Conservation (phyloP, 2,888 invertebrate species). For the Drosophila pseudotalamancana region DNA sequence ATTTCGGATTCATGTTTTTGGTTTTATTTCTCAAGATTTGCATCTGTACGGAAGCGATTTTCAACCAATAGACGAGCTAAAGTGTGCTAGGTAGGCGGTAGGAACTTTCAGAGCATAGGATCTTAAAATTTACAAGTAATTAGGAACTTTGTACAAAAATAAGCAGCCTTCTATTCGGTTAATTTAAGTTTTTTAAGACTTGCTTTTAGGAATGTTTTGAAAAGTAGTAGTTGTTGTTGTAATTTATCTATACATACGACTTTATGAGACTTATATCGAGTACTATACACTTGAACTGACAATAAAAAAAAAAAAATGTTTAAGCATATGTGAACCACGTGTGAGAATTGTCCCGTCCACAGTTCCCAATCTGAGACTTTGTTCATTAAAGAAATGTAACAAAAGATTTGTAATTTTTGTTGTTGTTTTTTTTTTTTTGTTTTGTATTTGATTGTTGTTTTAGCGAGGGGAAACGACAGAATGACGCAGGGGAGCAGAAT, state of each 20-base stretch:
- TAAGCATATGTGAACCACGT: slow-evolving; percentile 86
- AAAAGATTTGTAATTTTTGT: slow-evolving; percentile 25
- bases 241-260: slow-evolving; percentile 62
- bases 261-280: slow-evolving; percentile 53
- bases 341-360: slow-evolving; percentile 91
- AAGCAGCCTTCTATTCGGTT: slow-evolving; percentile 43
- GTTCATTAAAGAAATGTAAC: slow-evolving; percentile 64
- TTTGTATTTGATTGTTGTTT: slow-evolving; percentile 33
- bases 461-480: slow-evolving; percentile 72
- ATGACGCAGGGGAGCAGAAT: slow-evolving; percentile 49
- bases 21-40: slow-evolving; percentile 25
- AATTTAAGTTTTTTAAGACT: slow-evolving; percentile 36
- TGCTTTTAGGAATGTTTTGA: slow-evolving; percentile 69
- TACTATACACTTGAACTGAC: slow-evolving; percentile 48
- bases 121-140: slow-evolving; percentile 59
- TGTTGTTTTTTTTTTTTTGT: slow-evolving; percentile 49
- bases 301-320: slow-evolving; percentile 32
- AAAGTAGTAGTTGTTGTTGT: slow-evolving; percentile 60
- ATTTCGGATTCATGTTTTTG: slow-evolving; percentile 29
- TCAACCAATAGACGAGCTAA: slow-evolving; percentile 76
- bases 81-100: slow-evolving; percentile 64
- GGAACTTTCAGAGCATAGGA: slow-evolving; percentile 56
- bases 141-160: slow-evolving; percentile 62
- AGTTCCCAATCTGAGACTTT: slow-evolving; percentile 90
- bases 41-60: slow-evolving; percentile 52